Percentiles rank a stretch among this genome's conserved stretches.
Conservation (phyloP, 2,888 invertebrate genomes). For the Auanema freiburgensis region DNA sequence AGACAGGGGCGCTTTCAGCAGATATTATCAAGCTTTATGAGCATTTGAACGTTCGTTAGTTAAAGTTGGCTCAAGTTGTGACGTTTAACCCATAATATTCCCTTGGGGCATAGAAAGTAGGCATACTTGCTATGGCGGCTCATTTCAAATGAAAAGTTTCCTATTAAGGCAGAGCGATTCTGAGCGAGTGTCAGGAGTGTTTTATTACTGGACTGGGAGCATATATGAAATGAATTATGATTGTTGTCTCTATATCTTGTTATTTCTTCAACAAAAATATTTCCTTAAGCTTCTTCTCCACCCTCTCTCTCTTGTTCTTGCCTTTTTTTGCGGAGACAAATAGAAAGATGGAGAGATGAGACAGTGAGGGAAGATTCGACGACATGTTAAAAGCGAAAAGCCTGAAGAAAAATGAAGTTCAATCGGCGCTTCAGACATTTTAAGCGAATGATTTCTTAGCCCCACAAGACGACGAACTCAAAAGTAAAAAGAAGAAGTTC, state of each 20-base stretch:
- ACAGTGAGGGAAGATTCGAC: neutral
- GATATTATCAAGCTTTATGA: too few relatives aligned
- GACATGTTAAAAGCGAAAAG: too few relatives aligned
- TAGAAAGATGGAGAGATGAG: neutral
- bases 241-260: constrained; percentile 15
- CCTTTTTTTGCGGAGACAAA: neutral
- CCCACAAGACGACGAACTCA: too few relatives aligned
- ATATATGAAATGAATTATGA: constrained; percentile 38
- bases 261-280: too few relatives aligned
- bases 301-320: constrained; percentile 19
- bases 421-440: too few relatives aligned
- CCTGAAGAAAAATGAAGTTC: too few relatives aligned
- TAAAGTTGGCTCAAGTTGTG: too few relatives aligned
- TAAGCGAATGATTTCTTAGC: too few relatives aligned
- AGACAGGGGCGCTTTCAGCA: too few relatives aligned
- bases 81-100: neutral
- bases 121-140: constrained; percentile 16
- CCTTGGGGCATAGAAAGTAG: neutral
- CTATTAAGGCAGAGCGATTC: constrained; percentile 15
- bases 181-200: constrained; percentile 30
- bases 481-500: too few relatives aligned
- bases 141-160: constrained; percentile 24
- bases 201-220: constrained; percentile 55
- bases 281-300: too few relatives aligned
- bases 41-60: too few relatives aligned